Evolutionary conservation across 2,797 vertebrate genomes (phyloP).

Genomic region (Acipenser transmontanus): DNA sequence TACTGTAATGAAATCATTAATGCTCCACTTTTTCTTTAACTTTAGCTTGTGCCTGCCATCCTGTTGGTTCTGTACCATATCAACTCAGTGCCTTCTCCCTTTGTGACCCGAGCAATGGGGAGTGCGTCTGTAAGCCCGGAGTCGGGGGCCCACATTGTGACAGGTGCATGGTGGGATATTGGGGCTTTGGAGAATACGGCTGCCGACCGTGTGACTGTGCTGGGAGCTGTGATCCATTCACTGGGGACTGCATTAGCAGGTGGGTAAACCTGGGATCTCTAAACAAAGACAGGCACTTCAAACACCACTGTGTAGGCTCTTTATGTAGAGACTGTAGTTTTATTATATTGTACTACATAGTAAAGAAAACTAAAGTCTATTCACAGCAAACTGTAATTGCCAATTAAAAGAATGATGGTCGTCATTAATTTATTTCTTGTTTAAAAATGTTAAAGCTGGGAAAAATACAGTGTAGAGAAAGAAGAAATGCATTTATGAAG

Average conservation of each 20-base stretch:
- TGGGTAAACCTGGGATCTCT: conserved; percentile 37
- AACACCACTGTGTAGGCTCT: neutral
- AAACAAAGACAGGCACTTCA: no score
- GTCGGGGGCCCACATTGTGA: conserved; percentile 79
- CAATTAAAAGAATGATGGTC: conserved; percentile 21
- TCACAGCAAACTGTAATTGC: conserved; percentile 43
- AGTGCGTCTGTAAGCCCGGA: conserved; percentile 89
- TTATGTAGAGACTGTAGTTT: neutral
- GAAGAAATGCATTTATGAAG: no score
- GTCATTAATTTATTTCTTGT: no score
- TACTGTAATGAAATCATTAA: no score
- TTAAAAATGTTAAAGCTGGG: no score
- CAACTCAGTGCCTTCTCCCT: conserved; percentile 48
- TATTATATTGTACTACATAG: no score
- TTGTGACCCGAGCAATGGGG: conserved; percentile 79
- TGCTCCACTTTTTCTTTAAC: conserved; percentile 3
- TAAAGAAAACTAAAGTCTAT: neutral
- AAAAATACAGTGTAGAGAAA: no score
- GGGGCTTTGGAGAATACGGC: conserved; percentile 86
- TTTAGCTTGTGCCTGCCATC: conserved; percentile 81
- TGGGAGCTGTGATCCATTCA: conserved; percentile 80
- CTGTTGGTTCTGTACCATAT: conserved; percentile 69
- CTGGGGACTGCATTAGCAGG: conserved; percentile 78
- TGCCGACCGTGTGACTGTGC: conserved; percentile 86
- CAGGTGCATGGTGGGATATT: conserved; percentile 88